Percentiles rank a stretch among this genome's conserved stretches.
phyloP scores from a whole-genome alignment of 2,113 vertebrate genomes.

The Stercorarius parasiticus region DNA sequence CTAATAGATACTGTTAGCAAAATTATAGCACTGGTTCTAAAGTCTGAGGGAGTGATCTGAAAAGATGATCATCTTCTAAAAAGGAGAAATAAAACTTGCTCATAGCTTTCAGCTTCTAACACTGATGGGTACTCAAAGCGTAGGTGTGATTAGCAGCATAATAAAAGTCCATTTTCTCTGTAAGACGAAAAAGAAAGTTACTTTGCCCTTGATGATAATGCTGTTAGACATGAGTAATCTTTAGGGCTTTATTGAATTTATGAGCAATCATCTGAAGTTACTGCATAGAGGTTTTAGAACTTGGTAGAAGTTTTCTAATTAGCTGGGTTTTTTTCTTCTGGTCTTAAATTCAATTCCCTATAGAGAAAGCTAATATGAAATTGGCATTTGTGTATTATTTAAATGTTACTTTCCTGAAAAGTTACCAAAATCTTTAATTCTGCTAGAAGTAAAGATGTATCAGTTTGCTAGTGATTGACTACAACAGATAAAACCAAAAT shows the following conservation, averaged over 20 bases:
- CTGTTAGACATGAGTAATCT: conserved; percentile 5
- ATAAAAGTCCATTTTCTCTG: conserved; percentile 34
- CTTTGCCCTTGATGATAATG: not conserved
- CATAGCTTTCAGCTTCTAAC: not conserved
- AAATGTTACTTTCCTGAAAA: not conserved
- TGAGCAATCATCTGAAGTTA: conserved; percentile 7
- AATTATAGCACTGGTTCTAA: not conserved
- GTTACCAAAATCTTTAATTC: not conserved
- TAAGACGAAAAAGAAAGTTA: not conserved
- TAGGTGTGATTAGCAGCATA: conserved; percentile 38
- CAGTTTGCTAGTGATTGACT: not conserved
- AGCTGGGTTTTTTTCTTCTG: not conserved
- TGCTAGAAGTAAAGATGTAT: not conserved
- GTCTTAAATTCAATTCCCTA: not conserved
- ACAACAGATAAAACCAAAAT: not conserved
- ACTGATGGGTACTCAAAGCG: not conserved
- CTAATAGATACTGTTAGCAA: not conserved
- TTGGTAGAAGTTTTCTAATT: conserved; percentile 1
- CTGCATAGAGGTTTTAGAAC: not conserved
- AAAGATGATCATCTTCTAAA: not conserved
- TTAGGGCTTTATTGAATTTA: conserved; percentile 21
- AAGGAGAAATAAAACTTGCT: not conserved
- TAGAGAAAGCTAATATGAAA: not conserved
- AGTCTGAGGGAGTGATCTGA: not conserved
- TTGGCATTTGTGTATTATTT: not conserved